These are phyloP conservation scores for Leucoraja ocellata DNA, from an alignment of 2,797 vertebrate genomes.

Conservation along the genomic window DNA sequence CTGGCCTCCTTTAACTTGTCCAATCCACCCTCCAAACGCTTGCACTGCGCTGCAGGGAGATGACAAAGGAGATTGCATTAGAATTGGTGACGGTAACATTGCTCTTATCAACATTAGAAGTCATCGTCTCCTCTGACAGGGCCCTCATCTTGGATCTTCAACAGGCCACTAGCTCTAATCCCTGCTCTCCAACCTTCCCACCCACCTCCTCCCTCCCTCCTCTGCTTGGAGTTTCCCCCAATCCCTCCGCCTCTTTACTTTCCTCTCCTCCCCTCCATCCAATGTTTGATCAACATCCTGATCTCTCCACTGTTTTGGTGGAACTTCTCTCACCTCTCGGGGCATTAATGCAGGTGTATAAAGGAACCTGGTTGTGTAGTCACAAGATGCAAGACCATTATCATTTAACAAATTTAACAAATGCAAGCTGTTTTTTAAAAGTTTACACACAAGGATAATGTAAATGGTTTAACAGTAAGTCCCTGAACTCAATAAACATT, in stretches of 20 bases:
- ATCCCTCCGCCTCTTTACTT: not conserved
- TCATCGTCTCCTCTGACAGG: no score
- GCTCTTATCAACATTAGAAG: no score
- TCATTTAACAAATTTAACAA: not conserved
- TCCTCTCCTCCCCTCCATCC: not conserved
- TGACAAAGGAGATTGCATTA: not conserved
- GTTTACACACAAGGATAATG: not conserved
- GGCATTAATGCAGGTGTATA: not conserved
- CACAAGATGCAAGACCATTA: not conserved
- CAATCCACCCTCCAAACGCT: slow-evolving; percentile 79
- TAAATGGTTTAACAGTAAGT: not conserved
- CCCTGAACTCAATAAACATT: not conserved
- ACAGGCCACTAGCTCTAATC: no score
- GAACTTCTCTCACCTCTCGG: not conserved
- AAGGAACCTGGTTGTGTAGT: not conserved
- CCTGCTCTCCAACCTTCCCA: no score
- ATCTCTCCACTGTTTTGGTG: not conserved
- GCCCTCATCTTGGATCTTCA: no score
- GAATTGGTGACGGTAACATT: not conserved
- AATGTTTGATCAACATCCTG: not conserved
- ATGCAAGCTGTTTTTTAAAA: not conserved
- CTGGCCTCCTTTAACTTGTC: slow-evolving; percentile 88
- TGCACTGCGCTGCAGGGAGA: slow-evolving; percentile 70
- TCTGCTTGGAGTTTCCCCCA: not conserved
- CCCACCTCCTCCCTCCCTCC: no score